Evolutionary conservation across 2,113 vertebrate species (phyloP).

Genomic region (Psettodes erumei): DNA sequence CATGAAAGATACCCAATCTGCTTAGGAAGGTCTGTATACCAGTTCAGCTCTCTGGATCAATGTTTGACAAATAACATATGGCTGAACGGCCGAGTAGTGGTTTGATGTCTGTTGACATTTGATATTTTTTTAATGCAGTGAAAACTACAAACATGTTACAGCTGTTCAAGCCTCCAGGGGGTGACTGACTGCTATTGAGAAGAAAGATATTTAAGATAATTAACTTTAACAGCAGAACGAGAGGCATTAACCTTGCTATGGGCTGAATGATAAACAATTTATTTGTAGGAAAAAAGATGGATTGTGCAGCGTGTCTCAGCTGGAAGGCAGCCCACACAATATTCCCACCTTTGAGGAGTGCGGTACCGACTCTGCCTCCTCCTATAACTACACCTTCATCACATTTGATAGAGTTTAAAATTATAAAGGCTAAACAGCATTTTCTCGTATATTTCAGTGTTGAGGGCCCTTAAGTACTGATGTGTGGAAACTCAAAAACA

Average conservation of each 20-base stretch:
- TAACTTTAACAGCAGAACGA: not conserved
- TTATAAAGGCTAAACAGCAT: slow-evolving; percentile 7
- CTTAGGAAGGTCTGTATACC: too few relatives aligned
- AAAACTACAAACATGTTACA: not conserved
- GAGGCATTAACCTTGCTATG: not conserved
- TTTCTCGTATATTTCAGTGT: slow-evolving; percentile 4
- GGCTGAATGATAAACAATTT: slow-evolving; percentile 12
- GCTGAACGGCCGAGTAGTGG: not conserved
- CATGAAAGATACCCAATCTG: not conserved
- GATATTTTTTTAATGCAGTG: not conserved
- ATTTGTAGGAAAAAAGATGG: not conserved
- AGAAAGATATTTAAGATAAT: not conserved
- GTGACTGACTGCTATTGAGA: not conserved
- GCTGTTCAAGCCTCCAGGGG: not conserved
- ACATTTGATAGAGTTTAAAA: slow-evolving; percentile 35
- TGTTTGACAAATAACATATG: not conserved
- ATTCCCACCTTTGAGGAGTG: slow-evolving; percentile 45
- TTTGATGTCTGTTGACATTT: not conserved
- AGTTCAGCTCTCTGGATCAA: too few relatives aligned
- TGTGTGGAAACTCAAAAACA: not conserved
- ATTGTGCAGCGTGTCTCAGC: slow-evolving; percentile 22
- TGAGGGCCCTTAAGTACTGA: slow-evolving; percentile 24
- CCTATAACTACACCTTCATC: slow-evolving; percentile 22
- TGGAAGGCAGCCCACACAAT: slow-evolving; percentile 34
- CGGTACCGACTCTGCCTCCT: slow-evolving; percentile 21